Evolutionary conservation across 2,797 vertebrate genomes (phyloP).

Genomic region (Lycodopsis pacificus): DNA sequence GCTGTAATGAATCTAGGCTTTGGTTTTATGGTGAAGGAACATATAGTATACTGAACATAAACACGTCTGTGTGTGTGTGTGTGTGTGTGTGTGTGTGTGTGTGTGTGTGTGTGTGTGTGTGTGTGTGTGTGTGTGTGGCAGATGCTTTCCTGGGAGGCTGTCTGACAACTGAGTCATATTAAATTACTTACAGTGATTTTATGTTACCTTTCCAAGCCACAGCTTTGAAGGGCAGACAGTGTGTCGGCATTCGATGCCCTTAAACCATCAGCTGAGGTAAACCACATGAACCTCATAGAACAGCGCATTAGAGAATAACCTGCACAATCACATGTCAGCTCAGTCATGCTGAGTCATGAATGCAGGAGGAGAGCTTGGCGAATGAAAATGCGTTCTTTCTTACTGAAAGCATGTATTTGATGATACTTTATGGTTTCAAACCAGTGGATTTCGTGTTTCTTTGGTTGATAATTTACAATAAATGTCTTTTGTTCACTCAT

Average conservation of each 20-base stretch:
- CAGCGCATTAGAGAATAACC: neutral
- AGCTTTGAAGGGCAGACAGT: constrained; percentile 18
- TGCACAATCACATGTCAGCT: neutral
- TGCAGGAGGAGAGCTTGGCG: neutral
- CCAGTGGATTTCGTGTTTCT: neutral
- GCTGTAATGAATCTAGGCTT: neutral
- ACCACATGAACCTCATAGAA: neutral
- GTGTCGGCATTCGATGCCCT: constrained; percentile 9
- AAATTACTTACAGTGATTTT: constrained; percentile 18
- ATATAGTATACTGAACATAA: neutral
- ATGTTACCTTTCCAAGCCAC: neutral
- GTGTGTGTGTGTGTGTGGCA: neutral
- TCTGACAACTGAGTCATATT: constrained; percentile 14
- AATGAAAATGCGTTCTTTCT: neutral
- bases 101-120: neutral
- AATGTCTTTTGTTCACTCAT: neutral
- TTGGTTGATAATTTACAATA: neutral
- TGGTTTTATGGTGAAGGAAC: neutral
- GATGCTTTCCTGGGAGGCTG: neutral
- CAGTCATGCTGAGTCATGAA: neutral
- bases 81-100: neutral
- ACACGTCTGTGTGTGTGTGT: neutral
- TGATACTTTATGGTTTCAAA: neutral
- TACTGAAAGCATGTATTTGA: no score
- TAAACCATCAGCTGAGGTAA: constrained; percentile 6